These are phyloP conservation scores for Vulpes ferrilata DNA, from an alignment of 2,113 vertebrate genomes.

Conservation along the genomic window DNA sequence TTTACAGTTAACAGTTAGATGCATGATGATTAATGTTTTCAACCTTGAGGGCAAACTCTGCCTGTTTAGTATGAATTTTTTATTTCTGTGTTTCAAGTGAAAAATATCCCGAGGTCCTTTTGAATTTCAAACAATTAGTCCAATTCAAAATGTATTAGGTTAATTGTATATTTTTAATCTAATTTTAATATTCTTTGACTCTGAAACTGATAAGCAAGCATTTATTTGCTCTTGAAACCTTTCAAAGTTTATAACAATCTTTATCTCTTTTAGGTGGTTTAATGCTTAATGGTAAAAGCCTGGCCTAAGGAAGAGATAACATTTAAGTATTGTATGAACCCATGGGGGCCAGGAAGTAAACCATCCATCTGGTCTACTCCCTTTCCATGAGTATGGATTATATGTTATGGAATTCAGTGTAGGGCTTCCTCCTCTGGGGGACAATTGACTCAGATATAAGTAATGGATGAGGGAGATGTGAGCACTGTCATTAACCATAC, in stretches of 20 bases:
- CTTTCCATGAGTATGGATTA: slow-evolving; percentile 44
- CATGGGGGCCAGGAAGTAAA: slow-evolving; percentile 22
- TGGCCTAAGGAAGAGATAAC: slow-evolving; percentile 66
- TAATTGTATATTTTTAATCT: slow-evolving; percentile 82
- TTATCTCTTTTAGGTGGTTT: slow-evolving; percentile 71
- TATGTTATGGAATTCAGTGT: slow-evolving; percentile 61
- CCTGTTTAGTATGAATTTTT: slow-evolving; percentile 86
- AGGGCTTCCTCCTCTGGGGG: slow-evolving; percentile 40
- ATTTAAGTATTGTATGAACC: slow-evolving; percentile 53
- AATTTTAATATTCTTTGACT: slow-evolving; percentile 83
- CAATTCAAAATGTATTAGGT: slow-evolving; percentile 81
- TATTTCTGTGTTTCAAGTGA: slow-evolving; percentile 83
- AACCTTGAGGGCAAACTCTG: slow-evolving; percentile 84
- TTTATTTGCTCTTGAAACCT: slow-evolving; percentile 77
- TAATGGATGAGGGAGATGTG: background rate
- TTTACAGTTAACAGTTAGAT: slow-evolving; percentile 85
- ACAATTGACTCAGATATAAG: slow-evolving; percentile 54
- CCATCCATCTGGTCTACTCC: slow-evolving; percentile 42
- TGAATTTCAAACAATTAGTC: slow-evolving; percentile 85
- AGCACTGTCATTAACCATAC: slow-evolving; percentile 10
- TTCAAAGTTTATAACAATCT: slow-evolving; percentile 71
- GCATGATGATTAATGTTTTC: slow-evolving; percentile 84
- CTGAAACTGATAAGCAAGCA: slow-evolving; percentile 76
- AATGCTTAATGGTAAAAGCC: slow-evolving; percentile 76
- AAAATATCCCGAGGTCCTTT: slow-evolving; percentile 82